phyloP scores from a whole-genome alignment of 2,888 invertebrate genomes.

The Trichacis sp. region DNA sequence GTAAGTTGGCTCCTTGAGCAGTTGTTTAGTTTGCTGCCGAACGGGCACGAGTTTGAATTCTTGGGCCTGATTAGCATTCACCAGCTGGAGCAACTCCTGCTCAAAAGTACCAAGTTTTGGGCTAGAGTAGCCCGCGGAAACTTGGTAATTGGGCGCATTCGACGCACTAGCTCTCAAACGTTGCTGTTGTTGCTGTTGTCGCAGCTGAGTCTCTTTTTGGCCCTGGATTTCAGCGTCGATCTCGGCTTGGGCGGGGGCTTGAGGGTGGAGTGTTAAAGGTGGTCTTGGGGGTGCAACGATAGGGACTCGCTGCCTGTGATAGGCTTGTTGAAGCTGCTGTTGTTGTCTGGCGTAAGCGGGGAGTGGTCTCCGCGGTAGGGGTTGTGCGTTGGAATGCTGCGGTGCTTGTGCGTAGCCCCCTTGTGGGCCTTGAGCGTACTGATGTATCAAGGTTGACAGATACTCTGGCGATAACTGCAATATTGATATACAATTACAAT shows the following conservation, averaged over 20 bases:
- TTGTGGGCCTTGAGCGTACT: slow-evolving; percentile 49
- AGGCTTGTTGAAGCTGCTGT: slow-evolving; percentile 61
- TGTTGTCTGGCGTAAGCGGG: slow-evolving; percentile 60
- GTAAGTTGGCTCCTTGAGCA: slow-evolving; percentile 43
- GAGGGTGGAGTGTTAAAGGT: slow-evolving; percentile 54
- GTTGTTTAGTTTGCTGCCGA: slow-evolving; percentile 43
- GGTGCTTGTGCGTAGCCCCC: slow-evolving; percentile 28
- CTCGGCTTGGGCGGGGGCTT: slow-evolving; percentile 57
- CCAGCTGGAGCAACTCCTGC: slow-evolving; percentile 60
- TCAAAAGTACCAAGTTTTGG: slow-evolving; percentile 62
- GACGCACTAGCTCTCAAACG: slow-evolving; percentile 50
- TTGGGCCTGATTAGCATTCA: slow-evolving; percentile 63
- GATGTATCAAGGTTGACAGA: slow-evolving; percentile 53
- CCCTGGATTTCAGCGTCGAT: slow-evolving; percentile 55
- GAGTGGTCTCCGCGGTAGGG: slow-evolving; percentile 52
- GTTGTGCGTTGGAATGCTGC: slow-evolving; percentile 27
- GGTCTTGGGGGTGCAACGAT: slow-evolving; percentile 58
- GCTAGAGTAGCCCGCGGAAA: slow-evolving; percentile 48
- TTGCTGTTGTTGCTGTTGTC: slow-evolving; percentile 51
- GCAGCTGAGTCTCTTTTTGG: slow-evolving; percentile 54
- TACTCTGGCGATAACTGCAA: slow-evolving; percentile 64
- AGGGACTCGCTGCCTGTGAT: slow-evolving; percentile 61
- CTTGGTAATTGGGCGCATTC: slow-evolving; percentile 50
- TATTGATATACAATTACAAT: no score
- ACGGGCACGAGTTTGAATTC: slow-evolving; percentile 57